Evolutionary conservation across 2,113 vertebrate species (phyloP).

Genomic region (Thamnophis sirtalis): DNA sequence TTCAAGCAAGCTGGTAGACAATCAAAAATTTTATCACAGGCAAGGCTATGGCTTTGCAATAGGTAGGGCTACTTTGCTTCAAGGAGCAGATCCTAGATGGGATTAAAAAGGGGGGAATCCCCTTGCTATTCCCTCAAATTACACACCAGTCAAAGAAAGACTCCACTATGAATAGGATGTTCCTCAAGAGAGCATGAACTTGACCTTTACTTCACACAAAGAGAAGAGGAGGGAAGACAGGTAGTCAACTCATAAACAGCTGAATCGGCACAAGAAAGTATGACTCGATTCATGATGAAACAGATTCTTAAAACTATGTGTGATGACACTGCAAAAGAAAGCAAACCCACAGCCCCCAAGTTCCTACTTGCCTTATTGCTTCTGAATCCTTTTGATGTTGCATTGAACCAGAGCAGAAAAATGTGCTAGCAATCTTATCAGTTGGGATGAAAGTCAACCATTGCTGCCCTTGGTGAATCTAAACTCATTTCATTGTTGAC

Average conservation of each 20-base stretch:
- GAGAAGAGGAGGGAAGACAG: not conserved
- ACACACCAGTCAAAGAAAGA: not conserved
- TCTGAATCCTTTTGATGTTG: not conserved
- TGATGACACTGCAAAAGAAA: not conserved
- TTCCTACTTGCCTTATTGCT: not conserved
- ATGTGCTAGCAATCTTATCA: not conserved
- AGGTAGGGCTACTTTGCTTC: not conserved
- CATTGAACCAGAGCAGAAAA: not conserved
- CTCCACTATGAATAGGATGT: not conserved
- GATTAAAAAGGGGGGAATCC: not conserved
- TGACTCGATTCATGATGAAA: not conserved
- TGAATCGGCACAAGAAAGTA: not conserved
- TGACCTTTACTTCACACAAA: not conserved
- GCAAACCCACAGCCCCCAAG: not conserved
- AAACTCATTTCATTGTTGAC: not conserved
- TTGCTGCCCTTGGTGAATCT: not conserved
- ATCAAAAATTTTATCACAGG: not conserved
- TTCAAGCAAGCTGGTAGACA: not conserved
- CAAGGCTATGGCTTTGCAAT: not conserved
- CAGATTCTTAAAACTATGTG: not conserved
- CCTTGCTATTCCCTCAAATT: not conserved
- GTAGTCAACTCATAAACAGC: not conserved
- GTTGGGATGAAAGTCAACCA: not conserved
- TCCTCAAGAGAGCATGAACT: not conserved
- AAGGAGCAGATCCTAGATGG: not conserved